A percentile compares a stretch with the other conserved stretches of the same genome.
These are phyloP conservation scores for Nysson spinosus DNA, from an alignment of 2,888 invertebrate species.

Conservation along the genomic window DNA sequence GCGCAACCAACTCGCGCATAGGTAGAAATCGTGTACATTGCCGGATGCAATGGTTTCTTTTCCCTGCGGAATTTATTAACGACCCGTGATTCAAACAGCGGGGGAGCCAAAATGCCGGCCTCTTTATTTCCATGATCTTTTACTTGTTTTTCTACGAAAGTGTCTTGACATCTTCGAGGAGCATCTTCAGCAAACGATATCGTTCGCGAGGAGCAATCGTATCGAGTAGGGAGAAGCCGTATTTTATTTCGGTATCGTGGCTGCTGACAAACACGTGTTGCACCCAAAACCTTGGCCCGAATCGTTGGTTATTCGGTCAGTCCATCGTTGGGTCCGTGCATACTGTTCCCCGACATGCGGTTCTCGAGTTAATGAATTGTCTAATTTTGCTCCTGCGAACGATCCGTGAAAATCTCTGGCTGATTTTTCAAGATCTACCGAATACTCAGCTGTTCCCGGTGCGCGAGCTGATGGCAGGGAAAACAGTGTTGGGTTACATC, in stretches of 20 bases:
- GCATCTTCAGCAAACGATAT: conserved; percentile 36
- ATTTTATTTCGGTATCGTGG: conserved; percentile 61
- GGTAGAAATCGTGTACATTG: not conserved
- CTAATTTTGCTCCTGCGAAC: conserved; percentile 34
- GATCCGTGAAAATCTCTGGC: conserved; percentile 11
- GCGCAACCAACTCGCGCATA: not conserved
- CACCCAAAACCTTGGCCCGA: conserved; percentile 67
- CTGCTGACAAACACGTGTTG: conserved; percentile 59
- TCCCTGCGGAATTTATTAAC: conserved; percentile 42
- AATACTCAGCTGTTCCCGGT: not conserved
- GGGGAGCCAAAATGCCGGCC: conserved; percentile 34
- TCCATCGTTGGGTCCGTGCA: conserved; percentile 17
- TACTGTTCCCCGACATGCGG: conserved; percentile 10
- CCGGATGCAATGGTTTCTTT: conserved; percentile 35
- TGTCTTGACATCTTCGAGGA: too few relatives aligned
- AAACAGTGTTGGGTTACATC: not conserved
- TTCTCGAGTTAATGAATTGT: conserved; percentile 17
- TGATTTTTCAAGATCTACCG: conserved; percentile 10
- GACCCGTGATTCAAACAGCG: conserved; percentile 42
- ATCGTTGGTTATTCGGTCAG: conserved; percentile 60
- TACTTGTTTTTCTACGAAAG: not conserved
- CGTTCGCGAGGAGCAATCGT: conserved; percentile 24
- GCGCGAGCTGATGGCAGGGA: not conserved
- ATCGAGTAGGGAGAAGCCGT: conserved; percentile 26
- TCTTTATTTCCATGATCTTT: conserved; percentile 28